phyloP scores from a whole-genome alignment of 2,113 vertebrate species.

The Glareola pratincola region DNA sequence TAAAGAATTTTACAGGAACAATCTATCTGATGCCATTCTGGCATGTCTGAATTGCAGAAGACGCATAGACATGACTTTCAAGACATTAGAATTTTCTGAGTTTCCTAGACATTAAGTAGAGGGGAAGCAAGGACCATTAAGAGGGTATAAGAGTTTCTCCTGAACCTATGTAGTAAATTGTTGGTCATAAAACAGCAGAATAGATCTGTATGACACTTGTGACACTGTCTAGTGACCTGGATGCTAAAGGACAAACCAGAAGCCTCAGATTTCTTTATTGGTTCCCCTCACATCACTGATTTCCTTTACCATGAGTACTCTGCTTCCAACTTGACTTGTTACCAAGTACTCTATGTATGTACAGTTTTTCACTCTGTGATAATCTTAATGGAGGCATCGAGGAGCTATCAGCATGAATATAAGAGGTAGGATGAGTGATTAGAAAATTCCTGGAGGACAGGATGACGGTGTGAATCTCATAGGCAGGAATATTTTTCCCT shows the following conservation, averaged over 20 bases:
- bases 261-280: not conserved
- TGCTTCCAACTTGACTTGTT: not conserved
- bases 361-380: not conserved
- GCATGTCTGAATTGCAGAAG: not conserved
- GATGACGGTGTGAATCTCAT: constrained; percentile 2
- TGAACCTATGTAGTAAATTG: not conserved
- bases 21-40: not conserved
- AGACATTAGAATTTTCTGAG: not conserved
- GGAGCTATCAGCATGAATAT: not conserved
- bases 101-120: not conserved
- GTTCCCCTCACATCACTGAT: not conserved
- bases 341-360: not conserved
- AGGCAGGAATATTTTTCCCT: constrained; percentile 1
- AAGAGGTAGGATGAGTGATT: not conserved
- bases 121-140: not conserved
- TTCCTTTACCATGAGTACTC: not conserved
- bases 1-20: not conserved
- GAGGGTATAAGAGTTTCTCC: not conserved
- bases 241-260: not conserved
- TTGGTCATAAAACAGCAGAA: not conserved
- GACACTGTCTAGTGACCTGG: not conserved
- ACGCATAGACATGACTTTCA: not conserved
- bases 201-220: not conserved
- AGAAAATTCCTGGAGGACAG: constrained; percentile 15
- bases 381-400: not conserved